Percentiles rank a stretch among this genome's conserved stretches.
Evolutionary conservation across 2,797 vertebrate species (phyloP).

Genomic region (Antrozous pallidus): DNA sequence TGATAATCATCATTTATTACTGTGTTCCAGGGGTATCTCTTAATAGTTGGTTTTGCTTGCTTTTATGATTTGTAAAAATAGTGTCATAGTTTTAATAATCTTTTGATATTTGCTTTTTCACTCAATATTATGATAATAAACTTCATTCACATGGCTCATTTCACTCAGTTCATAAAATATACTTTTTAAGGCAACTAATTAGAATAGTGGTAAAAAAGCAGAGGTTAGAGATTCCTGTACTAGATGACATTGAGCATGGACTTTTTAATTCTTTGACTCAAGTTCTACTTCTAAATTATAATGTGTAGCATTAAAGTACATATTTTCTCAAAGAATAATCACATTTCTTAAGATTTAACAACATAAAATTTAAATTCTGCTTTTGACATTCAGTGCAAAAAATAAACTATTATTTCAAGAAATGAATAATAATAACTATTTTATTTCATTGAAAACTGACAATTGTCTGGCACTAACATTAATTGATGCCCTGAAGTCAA

Average conservation of each 20-base stretch:
- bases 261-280: neutral
- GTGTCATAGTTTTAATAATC: neutral
- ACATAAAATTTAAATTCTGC: neutral
- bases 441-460: neutral
- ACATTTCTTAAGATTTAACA: neutral
- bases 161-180: neutral
- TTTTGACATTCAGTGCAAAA: slow-evolving; percentile 6
- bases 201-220: neutral
- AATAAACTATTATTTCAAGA: neutral
- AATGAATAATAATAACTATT: slow-evolving; percentile 39
- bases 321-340: neutral
- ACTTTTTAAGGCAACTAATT: neutral
- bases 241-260: neutral
- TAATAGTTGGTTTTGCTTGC: neutral
- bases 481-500: neutral
- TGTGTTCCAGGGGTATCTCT: neutral
- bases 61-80: neutral
- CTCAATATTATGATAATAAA: neutral
- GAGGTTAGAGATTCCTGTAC: neutral
- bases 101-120: neutral
- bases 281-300: neutral
- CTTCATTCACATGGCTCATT: slow-evolving; percentile 4
- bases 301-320: neutral
- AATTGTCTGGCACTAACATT: neutral
- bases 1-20: neutral